Conservation (phyloP, 1,140 invertebrate genomes). For the Atta texana region DNA sequence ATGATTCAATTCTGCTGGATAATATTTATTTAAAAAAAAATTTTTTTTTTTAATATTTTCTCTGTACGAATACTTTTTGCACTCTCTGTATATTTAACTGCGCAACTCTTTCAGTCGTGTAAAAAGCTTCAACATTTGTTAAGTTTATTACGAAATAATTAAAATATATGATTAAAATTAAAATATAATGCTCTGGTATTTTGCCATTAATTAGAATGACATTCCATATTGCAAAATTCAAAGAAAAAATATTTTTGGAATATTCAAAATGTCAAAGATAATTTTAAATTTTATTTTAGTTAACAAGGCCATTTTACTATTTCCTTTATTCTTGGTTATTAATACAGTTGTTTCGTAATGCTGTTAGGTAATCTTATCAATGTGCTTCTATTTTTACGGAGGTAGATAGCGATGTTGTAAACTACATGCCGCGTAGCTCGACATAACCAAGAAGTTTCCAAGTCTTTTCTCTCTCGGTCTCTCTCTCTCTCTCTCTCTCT, state of each 20-base stretch:
- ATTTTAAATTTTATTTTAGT: background rate
- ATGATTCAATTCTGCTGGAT: no score
- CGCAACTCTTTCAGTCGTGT: background rate
- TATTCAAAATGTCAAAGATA: conserved; percentile 11
- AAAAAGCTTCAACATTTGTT: background rate
- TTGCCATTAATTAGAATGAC: background rate
- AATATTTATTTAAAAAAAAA: no score
- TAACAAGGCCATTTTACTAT: background rate
- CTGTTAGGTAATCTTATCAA: conserved; percentile 23
- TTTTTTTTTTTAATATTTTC: no score
- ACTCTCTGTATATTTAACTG: background rate
- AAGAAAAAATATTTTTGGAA: background rate
- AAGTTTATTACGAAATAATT: background rate
- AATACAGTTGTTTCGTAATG: conserved; percentile 16
- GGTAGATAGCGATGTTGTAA: background rate
- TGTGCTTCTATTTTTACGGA: conserved; percentile 21
- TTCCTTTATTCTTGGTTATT: conserved; percentile 27
- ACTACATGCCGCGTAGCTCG: background rate
- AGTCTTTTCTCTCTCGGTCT: background rate
- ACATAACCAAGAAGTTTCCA: conserved; percentile 22
- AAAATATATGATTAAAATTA: background rate
- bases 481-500: background rate
- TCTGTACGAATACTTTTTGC: no score
- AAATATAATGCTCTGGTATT: background rate
- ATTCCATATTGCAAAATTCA: background rate